Base-by-base conservation (phyloP, 2,113 vertebrate species). In the Scytalopus superciliaris region DNA sequence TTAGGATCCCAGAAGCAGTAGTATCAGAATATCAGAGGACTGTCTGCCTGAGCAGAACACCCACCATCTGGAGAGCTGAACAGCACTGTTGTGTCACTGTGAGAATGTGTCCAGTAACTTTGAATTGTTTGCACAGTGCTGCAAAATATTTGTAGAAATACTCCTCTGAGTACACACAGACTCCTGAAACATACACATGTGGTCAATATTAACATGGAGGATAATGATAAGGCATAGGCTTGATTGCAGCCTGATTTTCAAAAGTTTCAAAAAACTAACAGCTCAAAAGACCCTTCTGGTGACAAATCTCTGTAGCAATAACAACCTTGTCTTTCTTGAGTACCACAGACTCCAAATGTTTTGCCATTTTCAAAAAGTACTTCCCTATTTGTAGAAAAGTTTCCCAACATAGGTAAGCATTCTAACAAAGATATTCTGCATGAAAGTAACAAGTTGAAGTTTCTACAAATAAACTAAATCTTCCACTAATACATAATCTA, bases 1-100 rank as follows among this genome's bases (percentile, higher is more conserved):
- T 39, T 84, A 45, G 40, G 22, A 44, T 67, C 47, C 22, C 33
- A 60, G 22, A 60, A 75, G 16, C 13, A 30, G 39, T 37, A 63
- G 14, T 52, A 52, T 52, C 25, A 52, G 50, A 16, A 25, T 28
- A 4, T 37, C 19, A 39, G 22, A 91, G 22, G 39, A 62, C 53
- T 40, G 77, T 69, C 57, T 64, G 28, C 33, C 37, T 0, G 1
- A 75, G 39, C 19, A 83, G 72, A 73, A 44, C 72, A 80, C 14
- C 13, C 35, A 62, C 31, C 42, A 72, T 15, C 23, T 35, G 42
- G 12, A 67, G 42, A 53, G 35, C 21, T 67, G 39, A 70, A 59
- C 15, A 66, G n/a, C 9, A 37, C 30, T 23, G 50, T 5, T 0
- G 0, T 28, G 25, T n/a, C 45, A 45, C 39, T 70, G 21, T 35